A percentile compares a stretch with the other conserved stretches of the same genome.
These are phyloP conservation scores for Trichomalopsis sarcophagae DNA, from an alignment of 1,140 invertebrate genomes.

Conservation along the genomic window DNA sequence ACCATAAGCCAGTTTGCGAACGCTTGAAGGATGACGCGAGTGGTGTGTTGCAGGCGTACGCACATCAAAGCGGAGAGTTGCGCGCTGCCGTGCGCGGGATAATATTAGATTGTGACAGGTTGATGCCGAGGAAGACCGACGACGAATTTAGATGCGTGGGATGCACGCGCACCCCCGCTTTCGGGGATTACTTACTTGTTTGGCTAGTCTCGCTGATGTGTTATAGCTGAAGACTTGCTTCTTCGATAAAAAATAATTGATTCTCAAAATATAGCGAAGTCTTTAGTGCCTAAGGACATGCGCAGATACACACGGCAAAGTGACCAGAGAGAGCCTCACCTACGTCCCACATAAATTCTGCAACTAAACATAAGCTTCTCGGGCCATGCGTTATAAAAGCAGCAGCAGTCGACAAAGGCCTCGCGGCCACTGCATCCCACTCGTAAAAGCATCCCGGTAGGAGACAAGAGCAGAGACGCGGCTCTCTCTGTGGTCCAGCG, in stretches of 20 bases:
- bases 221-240: too few relatives aligned
- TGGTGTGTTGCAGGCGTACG: not conserved
- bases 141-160: not conserved
- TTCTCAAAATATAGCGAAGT: too few relatives aligned
- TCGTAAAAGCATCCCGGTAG: constrained; percentile 43
- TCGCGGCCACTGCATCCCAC: not conserved
- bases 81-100: too few relatives aligned
- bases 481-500: not conserved
- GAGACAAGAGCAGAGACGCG: not conserved
- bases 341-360: too few relatives aligned
- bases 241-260: too few relatives aligned
- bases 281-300: too few relatives aligned
- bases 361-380: too few relatives aligned
- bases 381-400: too few relatives aligned
- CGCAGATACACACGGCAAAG: constrained; percentile 39
- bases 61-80: not conserved
- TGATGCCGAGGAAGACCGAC: not conserved
- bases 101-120: not conserved
- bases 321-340: not conserved
- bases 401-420: too few relatives aligned
- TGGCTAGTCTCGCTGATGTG: too few relatives aligned
- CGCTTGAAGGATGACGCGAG: not conserved
- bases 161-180: not conserved
- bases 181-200: not conserved
- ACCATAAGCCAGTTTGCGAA: not conserved